Evolutionary conservation across 2,113 vertebrate species (phyloP).

Genomic region (Fulica atra): DNA sequence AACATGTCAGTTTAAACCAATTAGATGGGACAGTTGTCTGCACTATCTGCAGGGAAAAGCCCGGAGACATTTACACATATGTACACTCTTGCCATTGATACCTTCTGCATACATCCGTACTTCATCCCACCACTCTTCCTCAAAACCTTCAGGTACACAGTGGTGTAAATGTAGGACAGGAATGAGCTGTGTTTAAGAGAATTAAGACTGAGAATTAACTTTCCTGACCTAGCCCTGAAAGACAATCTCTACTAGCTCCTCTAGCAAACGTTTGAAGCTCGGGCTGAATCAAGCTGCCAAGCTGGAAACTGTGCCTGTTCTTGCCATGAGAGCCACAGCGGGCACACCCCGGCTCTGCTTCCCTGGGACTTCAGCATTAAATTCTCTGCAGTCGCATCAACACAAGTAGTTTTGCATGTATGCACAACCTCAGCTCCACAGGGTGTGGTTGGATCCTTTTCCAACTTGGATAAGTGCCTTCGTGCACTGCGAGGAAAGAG

Average conservation of each 20-base stretch:
- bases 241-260: background rate
- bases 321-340: background rate
- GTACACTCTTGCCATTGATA: background rate
- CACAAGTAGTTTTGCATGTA: conserved; percentile 16
- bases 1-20: background rate
- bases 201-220: background rate
- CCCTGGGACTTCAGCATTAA: background rate
- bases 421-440: background rate
- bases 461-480: background rate
- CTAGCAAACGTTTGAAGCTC: background rate
- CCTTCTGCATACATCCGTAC: background rate
- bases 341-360: background rate
- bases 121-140: background rate
- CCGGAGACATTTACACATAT: background rate
- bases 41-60: background rate
- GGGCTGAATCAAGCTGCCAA: background rate
- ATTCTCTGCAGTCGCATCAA: background rate
- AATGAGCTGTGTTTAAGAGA: background rate
- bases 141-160: background rate
- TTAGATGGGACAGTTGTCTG: background rate
- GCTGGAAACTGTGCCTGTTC: conserved; percentile 21
- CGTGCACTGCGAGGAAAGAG: background rate
- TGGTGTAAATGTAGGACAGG: background rate
- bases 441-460: conserved; percentile 13
- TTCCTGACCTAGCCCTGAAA: background rate